Percentiles rank a stretch among this genome's conserved stretches.
Evolutionary conservation across 2,888 invertebrate species (phyloP).

Genomic region (Parascotia fuliginaria): DNA sequence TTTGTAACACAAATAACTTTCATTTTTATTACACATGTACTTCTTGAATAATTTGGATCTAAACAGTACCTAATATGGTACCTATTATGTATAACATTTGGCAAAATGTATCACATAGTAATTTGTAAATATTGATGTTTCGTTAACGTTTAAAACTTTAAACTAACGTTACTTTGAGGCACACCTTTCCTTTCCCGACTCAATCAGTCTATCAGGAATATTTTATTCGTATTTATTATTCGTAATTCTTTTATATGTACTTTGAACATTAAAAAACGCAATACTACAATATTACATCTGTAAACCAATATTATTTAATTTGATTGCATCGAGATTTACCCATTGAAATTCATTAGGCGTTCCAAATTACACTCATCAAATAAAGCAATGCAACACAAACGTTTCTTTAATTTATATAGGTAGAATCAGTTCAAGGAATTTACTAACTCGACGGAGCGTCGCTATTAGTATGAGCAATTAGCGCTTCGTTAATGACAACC

Average conservation of each 20-base stretch:
- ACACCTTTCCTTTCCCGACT: constrained; percentile 37
- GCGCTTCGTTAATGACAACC: constrained; percentile 77
- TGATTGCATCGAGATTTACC: not conserved
- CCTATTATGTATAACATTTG: too few species aligned
- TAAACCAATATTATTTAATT: not conserved
- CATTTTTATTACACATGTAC: not conserved
- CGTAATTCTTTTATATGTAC: not conserved
- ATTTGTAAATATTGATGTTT: not conserved
- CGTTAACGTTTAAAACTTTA: constrained; percentile 5
- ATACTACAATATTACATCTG: not conserved
- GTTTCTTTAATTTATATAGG: constrained; percentile 65
- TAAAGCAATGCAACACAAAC: constrained; percentile 48
- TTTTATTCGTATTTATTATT: constrained; percentile 18
- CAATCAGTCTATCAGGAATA: constrained; percentile 40
- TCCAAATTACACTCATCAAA: constrained; percentile 33
- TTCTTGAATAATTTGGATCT: not conserved
- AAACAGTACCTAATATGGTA: too few species aligned
- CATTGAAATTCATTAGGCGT: constrained; percentile 23
- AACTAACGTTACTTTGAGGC: constrained; percentile 38
- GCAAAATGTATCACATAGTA: not conserved
- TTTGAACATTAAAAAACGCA: constrained; percentile 3
- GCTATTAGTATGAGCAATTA: constrained; percentile 81
- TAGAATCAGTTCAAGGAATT: constrained; percentile 80
- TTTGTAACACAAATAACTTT: constrained; percentile 1
- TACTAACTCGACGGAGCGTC: constrained; percentile 67